These are phyloP conservation scores for Caenorhabditis tropicalis DNA, from an alignment of 1,140 invertebrate species.

Conservation along the genomic window DNA sequence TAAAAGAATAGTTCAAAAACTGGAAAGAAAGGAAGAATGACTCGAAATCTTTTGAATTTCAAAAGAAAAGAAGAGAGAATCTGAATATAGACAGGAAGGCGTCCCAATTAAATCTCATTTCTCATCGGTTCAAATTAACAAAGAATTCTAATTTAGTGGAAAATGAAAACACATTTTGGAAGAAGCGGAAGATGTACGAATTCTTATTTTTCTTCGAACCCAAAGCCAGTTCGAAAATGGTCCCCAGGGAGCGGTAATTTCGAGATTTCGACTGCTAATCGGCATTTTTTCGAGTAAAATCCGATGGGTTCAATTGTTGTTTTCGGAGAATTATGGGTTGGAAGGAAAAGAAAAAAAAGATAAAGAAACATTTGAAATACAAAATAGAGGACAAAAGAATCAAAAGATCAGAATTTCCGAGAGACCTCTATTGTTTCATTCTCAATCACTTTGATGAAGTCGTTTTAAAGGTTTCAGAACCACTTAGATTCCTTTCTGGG, in stretches of 20 bases:
- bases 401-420: too few species aligned
- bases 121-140: background rate
- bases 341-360: background rate
- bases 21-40: background rate
- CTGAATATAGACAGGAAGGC: background rate
- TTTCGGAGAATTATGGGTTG: background rate
- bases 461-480: too few species aligned
- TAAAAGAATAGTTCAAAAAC: background rate
- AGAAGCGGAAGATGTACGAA: background rate
- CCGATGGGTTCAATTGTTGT: too few species aligned
- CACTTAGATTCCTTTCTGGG: too few species aligned
- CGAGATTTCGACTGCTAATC: background rate
- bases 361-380: too few species aligned
- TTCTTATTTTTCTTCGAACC: too few species aligned
- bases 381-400: too few species aligned
- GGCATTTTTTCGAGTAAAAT: background rate
- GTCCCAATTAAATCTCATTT: background rate
- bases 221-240: background rate
- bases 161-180: background rate
- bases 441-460: too few species aligned
- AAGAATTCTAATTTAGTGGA: background rate
- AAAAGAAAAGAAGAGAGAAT: background rate
- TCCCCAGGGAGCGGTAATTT: slow-evolving; percentile 22
- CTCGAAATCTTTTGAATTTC: background rate
- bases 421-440: too few species aligned